phyloP scores from a whole-genome alignment of 2,888 invertebrate genomes.

The Patella ulyssiponensis region DNA sequence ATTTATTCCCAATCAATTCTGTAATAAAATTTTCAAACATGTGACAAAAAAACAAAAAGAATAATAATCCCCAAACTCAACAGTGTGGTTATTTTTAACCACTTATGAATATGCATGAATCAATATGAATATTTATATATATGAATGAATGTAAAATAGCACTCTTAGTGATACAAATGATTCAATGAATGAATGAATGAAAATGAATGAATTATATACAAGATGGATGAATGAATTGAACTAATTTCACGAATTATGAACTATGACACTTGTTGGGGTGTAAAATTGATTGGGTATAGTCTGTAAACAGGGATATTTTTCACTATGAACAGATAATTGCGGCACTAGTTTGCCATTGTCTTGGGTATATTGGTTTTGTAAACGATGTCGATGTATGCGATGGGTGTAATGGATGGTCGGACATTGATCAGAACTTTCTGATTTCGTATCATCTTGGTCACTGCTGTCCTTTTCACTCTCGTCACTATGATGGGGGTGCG shows the following conservation, averaged over 20 bases:
- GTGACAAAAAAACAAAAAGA: too few relatives aligned
- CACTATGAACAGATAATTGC: not conserved
- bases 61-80: too few relatives aligned
- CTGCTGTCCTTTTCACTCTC: conserved; percentile 59
- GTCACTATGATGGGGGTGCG: conserved; percentile 39
- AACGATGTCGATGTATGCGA: conserved; percentile 3
- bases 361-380: not conserved
- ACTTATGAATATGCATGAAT: conserved; percentile 2
- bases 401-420: conserved; percentile 43
- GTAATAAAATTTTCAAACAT: too few relatives aligned
- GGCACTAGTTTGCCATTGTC: not conserved
- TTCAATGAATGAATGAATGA: not conserved
- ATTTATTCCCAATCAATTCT: too few relatives aligned
- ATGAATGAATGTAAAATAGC: not conserved
- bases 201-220: not conserved
- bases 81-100: not conserved
- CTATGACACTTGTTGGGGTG: not conserved
- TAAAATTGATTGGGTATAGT: not conserved
- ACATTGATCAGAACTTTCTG: conserved; percentile 54
- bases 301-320: not conserved
- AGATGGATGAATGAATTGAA: not conserved
- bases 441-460: conserved; percentile 57
- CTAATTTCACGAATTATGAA: conserved; percentile 1
- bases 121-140: not conserved
- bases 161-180: not conserved